Evolutionary conservation across 2,113 vertebrate species (phyloP).

Genomic region (Sylvia atricapilla): DNA sequence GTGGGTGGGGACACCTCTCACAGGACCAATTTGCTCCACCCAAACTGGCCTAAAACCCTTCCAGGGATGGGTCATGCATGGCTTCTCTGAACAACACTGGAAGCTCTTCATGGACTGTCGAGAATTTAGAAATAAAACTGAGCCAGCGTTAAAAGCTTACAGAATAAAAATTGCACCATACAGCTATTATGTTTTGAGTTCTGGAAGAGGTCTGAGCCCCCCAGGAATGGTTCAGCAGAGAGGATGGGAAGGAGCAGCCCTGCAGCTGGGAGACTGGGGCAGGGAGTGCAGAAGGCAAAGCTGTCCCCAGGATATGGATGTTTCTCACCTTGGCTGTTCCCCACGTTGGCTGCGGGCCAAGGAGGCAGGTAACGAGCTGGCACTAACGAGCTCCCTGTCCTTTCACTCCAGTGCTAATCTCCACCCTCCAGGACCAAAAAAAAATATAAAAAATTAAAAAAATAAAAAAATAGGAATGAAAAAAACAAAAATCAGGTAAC

Average conservation of each 20-base stretch:
- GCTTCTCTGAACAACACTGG: not conserved
- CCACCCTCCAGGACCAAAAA: not conserved
- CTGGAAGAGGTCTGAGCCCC: not conserved
- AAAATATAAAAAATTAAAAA: not conserved
- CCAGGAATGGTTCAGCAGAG: not conserved
- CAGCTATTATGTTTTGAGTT: not conserved
- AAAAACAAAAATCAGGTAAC: not conserved
- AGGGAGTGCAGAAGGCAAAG: not conserved
- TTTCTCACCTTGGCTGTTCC: constrained; percentile 7
- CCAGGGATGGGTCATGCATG: not conserved
- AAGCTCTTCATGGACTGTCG: not conserved
- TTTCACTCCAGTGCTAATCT: constrained; percentile 38
- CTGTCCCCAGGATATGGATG: not conserved
- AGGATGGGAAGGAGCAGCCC: not conserved
- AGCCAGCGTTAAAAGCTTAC: not conserved
- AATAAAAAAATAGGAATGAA: not conserved
- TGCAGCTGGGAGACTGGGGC: not conserved
- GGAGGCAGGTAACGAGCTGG: constrained; percentile 5
- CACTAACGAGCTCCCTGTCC: constrained; percentile 34
- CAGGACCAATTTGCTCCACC: not conserved
- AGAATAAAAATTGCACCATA: not conserved
- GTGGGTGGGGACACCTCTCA: not conserved
- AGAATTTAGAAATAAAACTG: not conserved
- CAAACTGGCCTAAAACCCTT: not conserved
- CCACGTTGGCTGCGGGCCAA: not conserved